Evolutionary conservation across 2,113 vertebrate species (phyloP).

Genomic region (Tenrec ecaudatus): DNA sequence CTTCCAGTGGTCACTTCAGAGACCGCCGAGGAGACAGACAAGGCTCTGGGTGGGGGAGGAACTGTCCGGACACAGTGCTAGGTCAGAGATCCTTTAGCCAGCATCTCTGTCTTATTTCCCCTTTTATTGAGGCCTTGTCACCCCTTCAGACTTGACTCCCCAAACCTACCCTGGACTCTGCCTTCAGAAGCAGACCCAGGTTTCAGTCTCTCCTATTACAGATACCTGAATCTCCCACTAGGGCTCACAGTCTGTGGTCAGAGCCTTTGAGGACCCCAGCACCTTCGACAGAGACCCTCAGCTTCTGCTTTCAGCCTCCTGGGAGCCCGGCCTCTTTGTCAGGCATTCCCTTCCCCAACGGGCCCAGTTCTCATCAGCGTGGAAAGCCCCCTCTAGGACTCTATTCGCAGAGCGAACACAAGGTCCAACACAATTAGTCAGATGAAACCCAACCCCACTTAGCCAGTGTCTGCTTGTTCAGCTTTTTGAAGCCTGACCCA

Average conservation of each 20-base stretch:
- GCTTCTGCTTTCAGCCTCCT: conserved; percentile 1
- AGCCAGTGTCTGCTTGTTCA: conserved; percentile 52
- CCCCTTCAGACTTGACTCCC: not conserved
- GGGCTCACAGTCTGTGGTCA: not conserved
- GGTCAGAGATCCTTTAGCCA: not conserved
- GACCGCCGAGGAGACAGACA: not conserved
- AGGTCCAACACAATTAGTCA: conserved; percentile 34
- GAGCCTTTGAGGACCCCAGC: conserved; percentile 2
- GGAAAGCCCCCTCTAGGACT: conserved; percentile 22
- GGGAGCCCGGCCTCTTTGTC: not conserved
- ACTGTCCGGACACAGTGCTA: conserved; percentile 14
- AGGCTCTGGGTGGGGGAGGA: not conserved
- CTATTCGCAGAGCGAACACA: not conserved
- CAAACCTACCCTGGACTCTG: conserved; percentile 40
- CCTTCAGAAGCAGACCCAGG: conserved; percentile 50
- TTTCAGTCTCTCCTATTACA: conserved; percentile 46
- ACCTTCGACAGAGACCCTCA: not conserved
- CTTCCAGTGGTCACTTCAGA: not conserved
- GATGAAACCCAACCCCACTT: conserved; percentile 51
- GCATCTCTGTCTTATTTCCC: too few relatives aligned
- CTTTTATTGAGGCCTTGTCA: not conserved
- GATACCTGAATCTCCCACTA: not conserved
- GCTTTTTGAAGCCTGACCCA: conserved; percentile 2
- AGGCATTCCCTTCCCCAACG: not conserved
- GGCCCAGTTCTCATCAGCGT: not conserved